Conservation (phyloP, 2,888 invertebrate species). For the Microplitis manilae region DNA sequence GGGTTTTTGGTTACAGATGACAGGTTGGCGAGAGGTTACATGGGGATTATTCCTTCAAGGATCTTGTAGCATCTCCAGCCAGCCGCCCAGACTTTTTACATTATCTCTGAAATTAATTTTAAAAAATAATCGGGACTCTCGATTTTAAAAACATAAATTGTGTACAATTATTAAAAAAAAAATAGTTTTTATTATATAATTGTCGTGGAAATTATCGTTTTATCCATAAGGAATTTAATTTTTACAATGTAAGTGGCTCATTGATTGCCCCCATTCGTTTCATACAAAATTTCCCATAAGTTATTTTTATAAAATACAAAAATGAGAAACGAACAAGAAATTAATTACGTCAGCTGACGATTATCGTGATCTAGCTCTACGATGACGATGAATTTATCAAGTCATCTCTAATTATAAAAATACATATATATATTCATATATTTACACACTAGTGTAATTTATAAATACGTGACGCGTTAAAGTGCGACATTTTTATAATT, state of each 20-base stretch:
- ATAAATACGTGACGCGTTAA: background rate
- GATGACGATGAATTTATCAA: background rate
- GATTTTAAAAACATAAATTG: background rate
- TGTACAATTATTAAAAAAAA: conserved; percentile 28
- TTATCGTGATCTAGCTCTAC: background rate
- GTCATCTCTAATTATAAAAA: background rate
- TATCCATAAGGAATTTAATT: conserved; percentile 63
- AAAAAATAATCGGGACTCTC: conserved; percentile 50
- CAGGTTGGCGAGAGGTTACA: conserved; percentile 55
- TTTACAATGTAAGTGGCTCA: conserved; percentile 66
- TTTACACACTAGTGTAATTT: background rate
- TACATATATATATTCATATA: background rate
- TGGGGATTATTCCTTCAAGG: conserved; percentile 53
- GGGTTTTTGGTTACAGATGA: conserved; percentile 63
- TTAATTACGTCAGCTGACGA: background rate
- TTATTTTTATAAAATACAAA: background rate
- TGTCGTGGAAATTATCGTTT: conserved; percentile 62
- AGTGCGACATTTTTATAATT: background rate
- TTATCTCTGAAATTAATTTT: conserved; percentile 35
- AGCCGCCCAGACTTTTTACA: conserved; percentile 31
- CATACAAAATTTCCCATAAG: background rate
- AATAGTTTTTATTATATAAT: conserved; percentile 57
- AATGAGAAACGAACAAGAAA: background rate
- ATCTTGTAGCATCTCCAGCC: conserved; percentile 51
- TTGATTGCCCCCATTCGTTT: conserved; percentile 42